Base-by-base conservation (phyloP, 2,888 invertebrate genomes). In the Iphiclides podalirius region DNA sequence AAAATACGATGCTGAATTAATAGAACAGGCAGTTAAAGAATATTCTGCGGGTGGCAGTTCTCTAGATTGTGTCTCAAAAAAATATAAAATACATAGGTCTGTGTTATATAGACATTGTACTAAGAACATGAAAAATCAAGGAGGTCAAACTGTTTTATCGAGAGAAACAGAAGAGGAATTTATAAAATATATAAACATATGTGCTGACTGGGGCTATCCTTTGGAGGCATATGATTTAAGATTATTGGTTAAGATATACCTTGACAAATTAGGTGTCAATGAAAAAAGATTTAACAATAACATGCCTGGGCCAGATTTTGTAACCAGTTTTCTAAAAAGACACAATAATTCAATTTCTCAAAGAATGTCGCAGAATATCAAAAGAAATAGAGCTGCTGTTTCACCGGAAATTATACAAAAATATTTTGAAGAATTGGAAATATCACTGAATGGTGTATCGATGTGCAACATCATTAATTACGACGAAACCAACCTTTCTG, bases 281-380 rank as follows among this genome's bases (percentile, higher is more conserved):
- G 26, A 28, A n/a, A 47, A 39, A 41, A 52, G 43, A 40, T 55
- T 55, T 47, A 52, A 52, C 2, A 20, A 47, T 38, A 58, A 58
- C 40, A 28, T 58, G 16, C 57, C 57, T 12, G 55, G 55, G 2
- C 42, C 33, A 2, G 55, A 57, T 26, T 59, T 42, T 40, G 36
- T 51, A 6, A 3, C 16, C 17, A 39, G 34, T 38, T 57, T 57
- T 20, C 17, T 59, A 31, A 49, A 47, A 34, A 16, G 55, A 16
- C 43, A 58, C 26, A 44, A 41, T 17, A 28, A 43, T 2, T 17
- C 41, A 31, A 52, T 57, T 26, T 48, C 53, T 1, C 11, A 33
- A 37, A 35, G 56, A 31, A 42, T 45, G 8, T 37, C 46, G 47
- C 9, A 43, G 43, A 59, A 59, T 36, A 57, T 57, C 13, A 54